Conservation (phyloP, 2,797 vertebrate genomes). For the Fringilla coelebs region DNA sequence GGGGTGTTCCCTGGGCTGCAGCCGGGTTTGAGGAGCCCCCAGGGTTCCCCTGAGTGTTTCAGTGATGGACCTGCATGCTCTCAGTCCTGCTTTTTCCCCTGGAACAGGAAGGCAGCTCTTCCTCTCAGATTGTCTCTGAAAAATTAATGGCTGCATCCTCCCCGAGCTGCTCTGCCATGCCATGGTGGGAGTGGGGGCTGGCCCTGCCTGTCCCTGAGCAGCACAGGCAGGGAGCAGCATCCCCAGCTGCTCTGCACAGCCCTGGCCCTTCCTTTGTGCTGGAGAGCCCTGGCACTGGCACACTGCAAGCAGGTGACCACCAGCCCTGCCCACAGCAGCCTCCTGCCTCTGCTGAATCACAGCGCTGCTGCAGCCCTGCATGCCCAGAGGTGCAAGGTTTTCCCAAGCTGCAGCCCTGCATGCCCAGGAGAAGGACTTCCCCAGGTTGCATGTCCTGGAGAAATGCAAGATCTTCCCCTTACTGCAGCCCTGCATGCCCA, state of each 20-base stretch:
- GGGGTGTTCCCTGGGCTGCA: accelerated
- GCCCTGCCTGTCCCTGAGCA: not conserved
- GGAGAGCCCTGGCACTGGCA: not conserved
- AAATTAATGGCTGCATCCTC: not conserved
- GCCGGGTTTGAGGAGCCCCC: not conserved
- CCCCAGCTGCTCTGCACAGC: not conserved
- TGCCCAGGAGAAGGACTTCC: too few relatives aligned
- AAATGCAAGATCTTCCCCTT: too few relatives aligned
- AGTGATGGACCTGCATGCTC: not conserved
- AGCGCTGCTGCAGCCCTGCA: not conserved
- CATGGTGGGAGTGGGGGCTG: not conserved
- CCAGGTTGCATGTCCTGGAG: too few relatives aligned
- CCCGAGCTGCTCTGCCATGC: not conserved
- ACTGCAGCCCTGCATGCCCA: too few relatives aligned
- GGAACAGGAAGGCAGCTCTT: not conserved
- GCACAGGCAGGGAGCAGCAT: not conserved
- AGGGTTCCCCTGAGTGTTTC: not conserved
- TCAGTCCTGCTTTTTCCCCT: accelerated
- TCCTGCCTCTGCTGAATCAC: not conserved
- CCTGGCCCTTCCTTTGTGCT: accelerated
- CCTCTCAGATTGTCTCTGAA: not conserved
- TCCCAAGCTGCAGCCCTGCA: not conserved
- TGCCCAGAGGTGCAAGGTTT: too few relatives aligned
- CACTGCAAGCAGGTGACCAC: not conserved
- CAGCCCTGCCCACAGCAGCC: not conserved